Base-by-base conservation (phyloP, 1,140 invertebrate species). In the Caenorhabditis tropicalis region DNA sequence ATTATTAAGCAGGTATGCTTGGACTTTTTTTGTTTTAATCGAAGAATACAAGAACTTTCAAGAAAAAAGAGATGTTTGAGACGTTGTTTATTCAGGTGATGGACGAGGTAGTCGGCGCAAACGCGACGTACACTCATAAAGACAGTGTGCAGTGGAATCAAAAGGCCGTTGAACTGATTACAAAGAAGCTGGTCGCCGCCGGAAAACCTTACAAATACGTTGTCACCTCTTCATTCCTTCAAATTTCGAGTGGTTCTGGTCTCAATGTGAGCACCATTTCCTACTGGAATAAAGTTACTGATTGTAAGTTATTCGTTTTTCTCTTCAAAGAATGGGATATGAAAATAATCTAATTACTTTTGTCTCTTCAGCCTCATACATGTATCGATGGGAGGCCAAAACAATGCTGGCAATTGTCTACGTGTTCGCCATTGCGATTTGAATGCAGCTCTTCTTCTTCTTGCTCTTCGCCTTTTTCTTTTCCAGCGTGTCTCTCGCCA, bases 141-240 rank as follows among this genome's bases (percentile, higher is more conserved):
- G 84, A 85, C 12, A 74, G 80, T 46, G 60, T 70, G 16, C 39
- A 82, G 10, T 53, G 49, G 58, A 85, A 85, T 74, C 84, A 85
- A 79, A 81, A 39, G 27, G 79, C 49, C 81, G 84, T 85, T 29
- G 84, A 85, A 58, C 58, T 51, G 29, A 82, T 85, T 43, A 85
- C 84, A 10, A 85, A 74, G 43, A 56, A 81, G 31, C 46, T 85
- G 33, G 84, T 85, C 6, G 60, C 60, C 36, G 27, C 70, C 6
- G 53, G 83, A 12, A 51, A 81, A 49, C 84, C 84, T 5, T 85
- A 74, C 84, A 85, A 85, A 58, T 85, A 82, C 81, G 83, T 85
- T 19, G 84, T 85, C 31, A 85, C 80, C 43, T 85, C 84, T 16
- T 65, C 84, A 12, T 49, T 85, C 31, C 81, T 85, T 3, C 84